These are phyloP conservation scores for Australoheros facetus DNA, from an alignment of 2,797 vertebrate species.

Conservation along the genomic window DNA sequence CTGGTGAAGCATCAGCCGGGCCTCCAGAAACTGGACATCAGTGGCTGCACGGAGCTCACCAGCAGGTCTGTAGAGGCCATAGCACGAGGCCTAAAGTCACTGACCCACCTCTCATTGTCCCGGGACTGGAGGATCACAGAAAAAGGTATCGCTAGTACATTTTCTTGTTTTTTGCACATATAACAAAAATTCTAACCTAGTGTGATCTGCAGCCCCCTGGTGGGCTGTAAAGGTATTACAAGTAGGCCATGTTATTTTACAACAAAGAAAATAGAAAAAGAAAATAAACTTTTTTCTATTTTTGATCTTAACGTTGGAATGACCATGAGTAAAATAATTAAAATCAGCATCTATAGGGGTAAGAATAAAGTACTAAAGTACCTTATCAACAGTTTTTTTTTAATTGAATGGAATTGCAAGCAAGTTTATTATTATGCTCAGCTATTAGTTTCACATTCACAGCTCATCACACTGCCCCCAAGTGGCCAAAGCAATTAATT, in stretches of 20 bases:
- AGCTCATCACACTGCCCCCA: not conserved
- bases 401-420: fast-evolving
- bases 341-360: not conserved
- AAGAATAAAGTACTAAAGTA: not conserved
- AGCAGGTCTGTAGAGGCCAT: slow-evolving; percentile 77
- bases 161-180: not conserved
- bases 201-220: not conserved
- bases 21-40: slow-evolving; percentile 83
- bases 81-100: slow-evolving; percentile 62
- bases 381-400: not conserved
- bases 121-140: slow-evolving; percentile 83
- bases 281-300: no score
- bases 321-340: not conserved
- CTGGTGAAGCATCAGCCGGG: slow-evolving; percentile 81
- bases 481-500: not conserved
- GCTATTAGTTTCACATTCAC: not conserved
- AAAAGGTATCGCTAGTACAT: slow-evolving; percentile 42
- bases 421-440: fast-evolving
- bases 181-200: fast-evolving
- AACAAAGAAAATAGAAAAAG: no score
- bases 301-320: not conserved
- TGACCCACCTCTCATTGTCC: slow-evolving; percentile 77
- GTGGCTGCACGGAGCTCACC: slow-evolving; percentile 84
- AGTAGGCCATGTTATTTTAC: no score
- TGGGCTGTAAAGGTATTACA: no score